Base-by-base conservation (phyloP, 2,113 vertebrate species). In the Martes martes region DNA sequence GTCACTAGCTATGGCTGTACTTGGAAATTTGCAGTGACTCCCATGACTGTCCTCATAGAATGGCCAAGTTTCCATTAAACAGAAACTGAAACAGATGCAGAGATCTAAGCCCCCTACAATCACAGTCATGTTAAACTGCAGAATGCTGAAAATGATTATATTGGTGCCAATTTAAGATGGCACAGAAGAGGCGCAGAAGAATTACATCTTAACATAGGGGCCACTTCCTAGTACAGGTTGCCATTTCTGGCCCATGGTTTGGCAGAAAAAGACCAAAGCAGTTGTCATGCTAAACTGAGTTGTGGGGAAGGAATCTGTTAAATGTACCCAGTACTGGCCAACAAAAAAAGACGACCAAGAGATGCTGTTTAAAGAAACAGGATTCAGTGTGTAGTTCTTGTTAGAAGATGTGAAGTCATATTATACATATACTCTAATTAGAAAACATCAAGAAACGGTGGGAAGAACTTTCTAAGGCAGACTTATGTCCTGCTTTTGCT, bases 221-320 rank as follows among this genome's bases (percentile, higher is more conserved):
- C 99, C 99, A 67, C 99, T 99, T 97, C 99, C 99, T 97, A 99
- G 99, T 85, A 99, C 99, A 0, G 99, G 99, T 97, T 99, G 99
- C 97, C 99, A 99, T 98, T 99, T 99, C 98, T 99, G 99, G 99
- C 98, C 99, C 96, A 99, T 99, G 99, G 98, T 99, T 93, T 99
- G 99, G 99, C 99, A 99, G 84, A 99, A 99, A 95, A 99, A 99
- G 98, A 99, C 99, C 97, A 99, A 99, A 99, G 99, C 99, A 83
- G 99, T 99, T 96, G 99, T 99, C 81, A 99, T 99, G 99, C 99
- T 99, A 95, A 99, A 99, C 99, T 99, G 99, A 98, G 98, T 99
- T 95, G 99, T 99, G 76, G 99, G 99, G 98, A 99, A 99, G 98
- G 99, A 99, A 97, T 99, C 99, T 69, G n/a, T 36, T 69, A 69